phyloP scores from a whole-genome alignment of 2,888 invertebrate genomes.

The Noctua pronuba region DNA sequence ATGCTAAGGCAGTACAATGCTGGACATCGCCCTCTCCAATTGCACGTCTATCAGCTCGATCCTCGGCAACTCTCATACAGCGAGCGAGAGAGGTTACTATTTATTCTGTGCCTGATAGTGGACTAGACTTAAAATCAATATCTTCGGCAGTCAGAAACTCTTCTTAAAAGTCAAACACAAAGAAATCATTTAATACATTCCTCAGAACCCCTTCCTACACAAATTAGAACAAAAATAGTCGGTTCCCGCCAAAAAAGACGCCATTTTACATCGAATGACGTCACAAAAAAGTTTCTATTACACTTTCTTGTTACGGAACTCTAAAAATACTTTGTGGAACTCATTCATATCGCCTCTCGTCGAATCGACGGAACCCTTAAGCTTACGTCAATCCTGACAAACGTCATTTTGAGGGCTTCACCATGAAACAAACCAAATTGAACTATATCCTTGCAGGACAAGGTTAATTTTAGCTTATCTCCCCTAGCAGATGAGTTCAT shows the following conservation, averaged over 20 bases:
- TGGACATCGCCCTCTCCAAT: background rate
- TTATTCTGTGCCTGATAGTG: background rate
- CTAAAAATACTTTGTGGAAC: conserved; percentile 63
- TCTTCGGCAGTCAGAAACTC: background rate
- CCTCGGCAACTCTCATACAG: background rate
- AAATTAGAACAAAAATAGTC: conserved; percentile 25
- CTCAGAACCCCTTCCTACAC: background rate
- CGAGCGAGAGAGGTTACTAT: background rate
- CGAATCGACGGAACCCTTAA: conserved; percentile 60
- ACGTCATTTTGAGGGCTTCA: conserved; percentile 53
- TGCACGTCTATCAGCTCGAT: background rate
- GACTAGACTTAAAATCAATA: conserved; percentile 9
- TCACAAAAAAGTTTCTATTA: conserved; percentile 62
- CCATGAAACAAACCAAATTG: background rate
- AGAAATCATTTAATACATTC: conserved; percentile 14
- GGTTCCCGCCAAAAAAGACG: conserved; percentile 36
- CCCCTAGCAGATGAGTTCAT: background rate
- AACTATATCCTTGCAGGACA: accelerated
- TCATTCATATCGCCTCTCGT: conserved; percentile 55
- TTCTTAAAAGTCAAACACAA: background rate
- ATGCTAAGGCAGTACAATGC: background rate
- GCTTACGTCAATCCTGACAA: conserved; percentile 61
- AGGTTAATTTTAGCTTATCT: background rate
- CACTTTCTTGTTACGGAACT: conserved; percentile 58
- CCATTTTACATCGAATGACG: conserved; percentile 53